A percentile compares a stretch with the other conserved stretches of the same genome.
phyloP scores from a whole-genome alignment of 2,888 invertebrate species.

The Heliconius ismenius region DNA sequence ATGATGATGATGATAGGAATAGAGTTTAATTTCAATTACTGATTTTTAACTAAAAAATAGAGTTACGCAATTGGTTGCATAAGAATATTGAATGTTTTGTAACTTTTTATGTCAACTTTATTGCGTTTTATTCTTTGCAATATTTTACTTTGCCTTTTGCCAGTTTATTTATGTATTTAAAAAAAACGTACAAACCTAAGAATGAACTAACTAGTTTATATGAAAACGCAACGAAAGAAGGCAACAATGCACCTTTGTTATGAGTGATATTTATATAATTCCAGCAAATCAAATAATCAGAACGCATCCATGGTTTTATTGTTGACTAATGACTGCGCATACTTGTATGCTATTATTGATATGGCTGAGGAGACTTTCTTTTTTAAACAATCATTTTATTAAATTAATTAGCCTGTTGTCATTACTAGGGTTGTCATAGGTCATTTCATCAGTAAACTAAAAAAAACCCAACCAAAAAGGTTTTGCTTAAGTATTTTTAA shows the following conservation, averaged over 20 bases:
- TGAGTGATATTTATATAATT: neutral
- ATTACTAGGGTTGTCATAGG: constrained; percentile 33
- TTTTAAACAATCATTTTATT: constrained; percentile 40
- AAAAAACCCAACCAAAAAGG: neutral
- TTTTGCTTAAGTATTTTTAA: neutral
- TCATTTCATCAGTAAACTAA: neutral
- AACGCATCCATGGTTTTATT: constrained; percentile 38
- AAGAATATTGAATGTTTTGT: too few species aligned
- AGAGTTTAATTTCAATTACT: too few species aligned
- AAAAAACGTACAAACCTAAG: neutral
- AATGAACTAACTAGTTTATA: neutral
- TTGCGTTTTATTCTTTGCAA: neutral
- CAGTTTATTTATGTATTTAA: too few species aligned
- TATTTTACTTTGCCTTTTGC: too few species aligned
- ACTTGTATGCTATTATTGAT: constrained; percentile 41
- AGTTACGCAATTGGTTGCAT: too few species aligned
- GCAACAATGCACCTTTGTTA: neutral
- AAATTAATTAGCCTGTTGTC: constrained; percentile 42
- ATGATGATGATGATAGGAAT: too few species aligned
- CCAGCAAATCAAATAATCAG: constrained; percentile 27
- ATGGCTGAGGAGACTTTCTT: constrained; percentile 41
- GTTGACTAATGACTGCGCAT: constrained; percentile 45
- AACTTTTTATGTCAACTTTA: neutral
- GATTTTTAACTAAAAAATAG: too few species aligned
- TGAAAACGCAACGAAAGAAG: neutral